Evolutionary conservation across 2,113 vertebrate species (phyloP).

Genomic region (Pithys albifrons): DNA sequence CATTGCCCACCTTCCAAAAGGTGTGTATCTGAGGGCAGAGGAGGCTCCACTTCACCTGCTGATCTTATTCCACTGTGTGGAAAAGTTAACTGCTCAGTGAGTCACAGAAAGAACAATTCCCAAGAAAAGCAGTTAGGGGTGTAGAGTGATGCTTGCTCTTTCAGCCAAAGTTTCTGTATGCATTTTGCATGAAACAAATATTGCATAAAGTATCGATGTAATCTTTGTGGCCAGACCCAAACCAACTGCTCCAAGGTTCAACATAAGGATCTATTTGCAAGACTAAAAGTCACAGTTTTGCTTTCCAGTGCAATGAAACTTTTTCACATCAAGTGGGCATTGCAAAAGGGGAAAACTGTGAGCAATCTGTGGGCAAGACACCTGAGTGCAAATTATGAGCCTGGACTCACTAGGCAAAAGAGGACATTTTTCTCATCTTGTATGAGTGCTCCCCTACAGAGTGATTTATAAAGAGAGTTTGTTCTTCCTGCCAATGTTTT

Average conservation of each 20-base stretch:
- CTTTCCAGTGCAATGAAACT: neutral
- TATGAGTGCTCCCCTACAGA: neutral
- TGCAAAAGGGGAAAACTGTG: neutral
- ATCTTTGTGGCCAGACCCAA: neutral
- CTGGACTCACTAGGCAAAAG: neutral
- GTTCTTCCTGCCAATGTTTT: neutral
- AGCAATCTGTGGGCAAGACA: neutral
- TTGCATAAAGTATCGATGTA: slow-evolving; percentile 43
- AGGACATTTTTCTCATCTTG: neutral
- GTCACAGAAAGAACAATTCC: neutral
- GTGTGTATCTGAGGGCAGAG: neutral
- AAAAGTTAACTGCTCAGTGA: slow-evolving; percentile 9
- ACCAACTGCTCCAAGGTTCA: neutral
- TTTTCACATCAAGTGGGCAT: neutral
- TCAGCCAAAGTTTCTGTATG: neutral
- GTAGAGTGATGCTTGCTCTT: neutral
- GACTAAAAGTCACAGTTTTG: neutral
- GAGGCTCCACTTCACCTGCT: slow-evolving; percentile 12
- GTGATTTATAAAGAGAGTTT: neutral
- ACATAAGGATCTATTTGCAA: neutral
- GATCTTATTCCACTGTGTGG: slow-evolving; percentile 16
- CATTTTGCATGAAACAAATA: neutral
- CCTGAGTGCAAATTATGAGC: neutral
- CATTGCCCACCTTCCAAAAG: neutral
- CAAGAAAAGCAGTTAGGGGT: neutral